Evolutionary conservation across 2,888 invertebrate species (phyloP), one percentile per base, ranked within the genome.

Genomic region (Noctuana brunneofusca): DNA sequence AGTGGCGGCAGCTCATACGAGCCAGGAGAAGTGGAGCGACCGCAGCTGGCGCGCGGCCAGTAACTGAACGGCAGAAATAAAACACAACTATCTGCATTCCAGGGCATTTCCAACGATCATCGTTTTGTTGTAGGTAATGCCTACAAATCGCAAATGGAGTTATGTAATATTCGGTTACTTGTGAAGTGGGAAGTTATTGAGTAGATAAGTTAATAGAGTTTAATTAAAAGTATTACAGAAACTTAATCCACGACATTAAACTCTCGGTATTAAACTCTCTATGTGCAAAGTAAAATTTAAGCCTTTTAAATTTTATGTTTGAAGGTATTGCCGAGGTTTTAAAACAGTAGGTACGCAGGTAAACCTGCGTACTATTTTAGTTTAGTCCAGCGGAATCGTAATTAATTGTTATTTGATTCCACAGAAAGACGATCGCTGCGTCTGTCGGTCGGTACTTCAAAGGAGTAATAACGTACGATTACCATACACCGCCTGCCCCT

Each of bases 11-110:
- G 53, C 22, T 48, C 30, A 9, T n/a, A 16, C 50, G 49, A 48
- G 49, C 11, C 79, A 75, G 71, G 72, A 75, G 71, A 78, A 80
- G 76, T 80, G 80, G 79, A 75, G 77, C 79, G 80, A 80, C 84
- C 83, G 78, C 83, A 75, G 74, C 84, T 89, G 89, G 90, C 89
- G 68, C 57, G 69, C 70, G 80, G 89, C 90, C 90, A 89, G 80
- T 80, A 78, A 75, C 80, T 79, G 80, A 85, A 86, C 83, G 86
- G 84, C 87, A 87, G 85, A 87, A 89, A 89, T 89, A 89, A 74
- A 75, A 89, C 88, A 83, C 83, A 82, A 86, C 87, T 87, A 88
- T 87, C 86, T 87, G 87, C 86, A 89, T 90, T 88, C 89, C 89
- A 89, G 89, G 85, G 86, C 89, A 89, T 84, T 87, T 84, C 80